A percentile compares a stretch with the other conserved stretches of the same genome.
phyloP scores from a whole-genome alignment of 2,888 invertebrate genomes.

The Eilema depressum region DNA sequence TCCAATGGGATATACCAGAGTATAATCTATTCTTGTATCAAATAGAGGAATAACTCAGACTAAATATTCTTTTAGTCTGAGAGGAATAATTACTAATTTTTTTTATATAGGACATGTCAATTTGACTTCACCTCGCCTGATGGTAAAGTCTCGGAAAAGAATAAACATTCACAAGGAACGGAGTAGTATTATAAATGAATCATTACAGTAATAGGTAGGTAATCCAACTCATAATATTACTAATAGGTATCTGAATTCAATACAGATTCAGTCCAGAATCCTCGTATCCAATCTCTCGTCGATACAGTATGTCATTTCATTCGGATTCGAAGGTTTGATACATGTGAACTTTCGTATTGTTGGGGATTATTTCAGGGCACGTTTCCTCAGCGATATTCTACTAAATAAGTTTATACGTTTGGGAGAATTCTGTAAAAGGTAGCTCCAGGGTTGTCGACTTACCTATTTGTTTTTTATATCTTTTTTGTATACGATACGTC shows the following conservation, averaged over 20 bases:
- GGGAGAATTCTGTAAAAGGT: constrained; percentile 11
- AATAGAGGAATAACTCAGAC: no score
- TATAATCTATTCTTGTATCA: no score
- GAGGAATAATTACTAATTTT: no score
- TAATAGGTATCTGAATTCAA: no score
- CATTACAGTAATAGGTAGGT: not conserved
- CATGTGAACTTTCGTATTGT: constrained; percentile 5
- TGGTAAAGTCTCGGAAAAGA: no score
- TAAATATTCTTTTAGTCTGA: no score
- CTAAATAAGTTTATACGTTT: constrained; percentile 31
- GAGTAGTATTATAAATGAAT: no score
- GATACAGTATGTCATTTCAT: constrained; percentile 6
- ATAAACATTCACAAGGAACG: no score
- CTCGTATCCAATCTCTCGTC: not conserved
- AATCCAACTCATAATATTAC: not conserved
- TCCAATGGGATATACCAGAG: no score
- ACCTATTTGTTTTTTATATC: not conserved
- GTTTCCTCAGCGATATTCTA: constrained; percentile 22
- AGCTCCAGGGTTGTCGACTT: constrained; percentile 19
- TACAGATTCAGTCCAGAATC: not conserved
- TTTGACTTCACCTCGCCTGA: no score
- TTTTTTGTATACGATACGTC: no score
- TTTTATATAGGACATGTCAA: no score
- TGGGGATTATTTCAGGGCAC: constrained; percentile 5
- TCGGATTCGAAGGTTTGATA: constrained; percentile 2